Evolutionary conservation across 2,797 vertebrate genomes (phyloP).

Genomic region (Gobionotothen gibberifrons): DNA sequence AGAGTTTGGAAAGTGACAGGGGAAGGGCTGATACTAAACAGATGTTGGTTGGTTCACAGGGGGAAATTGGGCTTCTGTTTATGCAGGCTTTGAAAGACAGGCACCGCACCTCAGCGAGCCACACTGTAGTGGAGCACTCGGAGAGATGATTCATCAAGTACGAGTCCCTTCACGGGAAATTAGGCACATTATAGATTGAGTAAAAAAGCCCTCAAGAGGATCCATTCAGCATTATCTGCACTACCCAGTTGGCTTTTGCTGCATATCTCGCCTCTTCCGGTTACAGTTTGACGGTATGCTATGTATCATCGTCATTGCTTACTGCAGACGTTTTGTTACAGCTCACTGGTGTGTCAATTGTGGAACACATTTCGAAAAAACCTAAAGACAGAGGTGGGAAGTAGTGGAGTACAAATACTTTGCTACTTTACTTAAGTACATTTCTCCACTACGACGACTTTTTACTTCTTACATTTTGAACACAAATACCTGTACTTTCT

Average conservation of each 20-base stretch:
- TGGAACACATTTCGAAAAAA: neutral
- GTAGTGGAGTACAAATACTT: too few species aligned
- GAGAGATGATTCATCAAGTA: slow-evolving; percentile 18
- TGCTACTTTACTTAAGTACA: too few species aligned
- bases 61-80: slow-evolving; percentile 65
- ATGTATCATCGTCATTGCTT: slow-evolving; percentile 27
- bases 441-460: too few species aligned
- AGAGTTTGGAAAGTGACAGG: slow-evolving; percentile 48
- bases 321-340: slow-evolving; percentile 20
- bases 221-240: slow-evolving; percentile 37
- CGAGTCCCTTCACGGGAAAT: slow-evolving; percentile 57
- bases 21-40: slow-evolving; percentile 70
- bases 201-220: slow-evolving; percentile 39
- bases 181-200: slow-evolving; percentile 44
- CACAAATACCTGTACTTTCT: too few species aligned
- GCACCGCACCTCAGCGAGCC: slow-evolving; percentile 50
- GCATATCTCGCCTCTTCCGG: slow-evolving; percentile 23
- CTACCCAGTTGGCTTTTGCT: neutral
- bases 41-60: slow-evolving; percentile 62
- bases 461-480: too few species aligned
- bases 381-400: too few species aligned
- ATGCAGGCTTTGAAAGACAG: slow-evolving; percentile 58
- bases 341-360: slow-evolving; percentile 3
- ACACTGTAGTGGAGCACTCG: neutral
- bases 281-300: slow-evolving; percentile 8